Conservation (phyloP, 2,797 vertebrate genomes). For the Gambusia yucatana region DNA sequence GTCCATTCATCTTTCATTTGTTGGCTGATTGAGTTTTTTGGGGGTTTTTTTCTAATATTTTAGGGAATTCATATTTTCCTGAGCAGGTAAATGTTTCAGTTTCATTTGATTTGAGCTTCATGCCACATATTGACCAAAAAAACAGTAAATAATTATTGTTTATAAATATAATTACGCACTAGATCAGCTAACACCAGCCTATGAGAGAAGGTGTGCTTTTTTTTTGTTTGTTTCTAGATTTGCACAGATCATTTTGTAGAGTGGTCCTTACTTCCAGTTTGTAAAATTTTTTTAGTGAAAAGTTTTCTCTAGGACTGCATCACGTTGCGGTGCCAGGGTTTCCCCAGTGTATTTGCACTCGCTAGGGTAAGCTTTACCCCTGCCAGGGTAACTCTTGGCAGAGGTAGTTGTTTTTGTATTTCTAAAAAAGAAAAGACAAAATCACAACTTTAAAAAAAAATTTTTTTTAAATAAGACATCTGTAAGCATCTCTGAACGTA, state of each 20-base stretch:
- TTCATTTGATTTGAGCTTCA: background rate
- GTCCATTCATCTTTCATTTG: background rate
- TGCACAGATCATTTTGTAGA: background rate
- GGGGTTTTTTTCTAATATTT: background rate
- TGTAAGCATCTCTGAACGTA: too few species aligned
- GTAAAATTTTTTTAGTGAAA: background rate
- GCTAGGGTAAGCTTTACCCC: too few species aligned
- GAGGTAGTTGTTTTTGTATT: too few species aligned
- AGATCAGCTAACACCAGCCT: background rate
- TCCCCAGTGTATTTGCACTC: too few species aligned
- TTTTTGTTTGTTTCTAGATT: background rate
- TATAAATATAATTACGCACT: too few species aligned
- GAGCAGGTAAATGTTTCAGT: background rate
- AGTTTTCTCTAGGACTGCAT: too few species aligned
- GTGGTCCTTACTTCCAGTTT: too few species aligned
- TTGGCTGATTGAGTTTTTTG: background rate
- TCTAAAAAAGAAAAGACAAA: too few species aligned
- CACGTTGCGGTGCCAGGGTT: too few species aligned
- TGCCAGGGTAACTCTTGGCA: too few species aligned
- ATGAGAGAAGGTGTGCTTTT: background rate
- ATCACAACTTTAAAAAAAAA: too few species aligned
- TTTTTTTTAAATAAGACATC: too few species aligned
- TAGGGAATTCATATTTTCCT: background rate
- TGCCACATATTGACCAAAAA: background rate
- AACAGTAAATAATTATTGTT: background rate